Evolutionary conservation across 2,888 invertebrate species (phyloP), one percentile per base, ranked within the genome.

Genomic region (Pterobdella sp.): DNA sequence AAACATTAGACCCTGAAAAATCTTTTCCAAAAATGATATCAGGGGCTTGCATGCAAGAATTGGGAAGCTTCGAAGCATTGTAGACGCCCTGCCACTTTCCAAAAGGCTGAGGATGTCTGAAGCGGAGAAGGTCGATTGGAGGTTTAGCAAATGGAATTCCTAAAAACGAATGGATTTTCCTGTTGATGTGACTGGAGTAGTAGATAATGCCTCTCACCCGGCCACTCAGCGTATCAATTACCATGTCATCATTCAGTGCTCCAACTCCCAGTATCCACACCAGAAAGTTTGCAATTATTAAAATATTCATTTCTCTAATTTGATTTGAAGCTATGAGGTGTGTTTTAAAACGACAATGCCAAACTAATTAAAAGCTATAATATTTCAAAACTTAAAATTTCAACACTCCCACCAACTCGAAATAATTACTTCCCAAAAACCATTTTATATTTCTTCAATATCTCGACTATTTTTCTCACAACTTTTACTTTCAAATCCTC

Each of bases 71-170:
- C 22, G 77, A 76, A 22, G 93, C 89, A 83, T 94, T 92, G 76
- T 90, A 75, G 91, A 94, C 80, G 87, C 79, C 81, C 3, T 74
- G 63, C 82, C 82, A 82, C 1, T 77, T 77, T 56, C 82, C 82
- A 3, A 75, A 76, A 1, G 80, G 83, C 65, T 78, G 74, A 0
- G 83, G 82, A 69, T 79, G 81, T 72, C 78, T 79, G 74, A 82
- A 84, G 37, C 83, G 77, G 42, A 81, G 78, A 26, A 80, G 78
- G 7, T 84, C 92, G 89, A 74, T 90, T 89, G 75, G 91, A 89
- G 76, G 83, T 75, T 80, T 80, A 10, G 84, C 84, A 77, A 78
- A 84, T 1, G 84, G 84, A 71, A 84, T 84, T 4, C 84, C 82
- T 34, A 81, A 81, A 76, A 78, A 84, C 26, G 80, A 77, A 73